These are phyloP conservation scores for Drosophila paranaensis DNA, from an alignment of 2,888 invertebrate species.

Conservation along the genomic window DNA sequence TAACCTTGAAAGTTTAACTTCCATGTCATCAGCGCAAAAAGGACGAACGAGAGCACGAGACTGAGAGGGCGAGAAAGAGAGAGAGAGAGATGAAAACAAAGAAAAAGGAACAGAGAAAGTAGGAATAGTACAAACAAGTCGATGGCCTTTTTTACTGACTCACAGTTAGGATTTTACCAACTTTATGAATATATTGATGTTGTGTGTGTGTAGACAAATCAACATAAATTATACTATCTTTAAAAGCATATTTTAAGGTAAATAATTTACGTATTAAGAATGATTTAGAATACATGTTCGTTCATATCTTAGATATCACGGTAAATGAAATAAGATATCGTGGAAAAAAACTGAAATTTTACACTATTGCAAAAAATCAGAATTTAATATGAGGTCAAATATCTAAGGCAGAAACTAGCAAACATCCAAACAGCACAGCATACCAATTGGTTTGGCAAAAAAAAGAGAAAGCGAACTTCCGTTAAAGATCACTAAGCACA, in stretches of 20 bases:
- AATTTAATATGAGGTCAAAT: constrained; percentile 43
- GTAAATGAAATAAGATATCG: no score
- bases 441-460: constrained; percentile 74
- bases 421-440: constrained; percentile 56
- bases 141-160: constrained; percentile 37
- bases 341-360: neutral
- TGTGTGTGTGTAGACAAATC: neutral
- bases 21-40: constrained; percentile 62
- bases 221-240: neutral
- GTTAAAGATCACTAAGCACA: constrained; percentile 71
- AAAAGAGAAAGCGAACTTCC: constrained; percentile 70
- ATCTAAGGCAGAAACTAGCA: constrained; percentile 29
- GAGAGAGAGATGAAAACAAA: neutral
- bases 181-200: neutral
- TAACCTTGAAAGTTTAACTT: constrained; percentile 81
- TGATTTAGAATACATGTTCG: neutral
- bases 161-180: constrained; percentile 16
- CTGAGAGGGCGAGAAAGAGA: neutral
- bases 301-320: neutral
- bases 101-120: constrained; percentile 28
- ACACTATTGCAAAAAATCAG: constrained; percentile 29
- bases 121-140: constrained; percentile 27
- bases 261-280: neutral
- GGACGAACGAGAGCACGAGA: constrained; percentile 49
- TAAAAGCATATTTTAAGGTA: neutral